These are phyloP conservation scores for Dichetophora obliterata DNA, from an alignment of 2,888 invertebrate species.

Conservation along the genomic window DNA sequence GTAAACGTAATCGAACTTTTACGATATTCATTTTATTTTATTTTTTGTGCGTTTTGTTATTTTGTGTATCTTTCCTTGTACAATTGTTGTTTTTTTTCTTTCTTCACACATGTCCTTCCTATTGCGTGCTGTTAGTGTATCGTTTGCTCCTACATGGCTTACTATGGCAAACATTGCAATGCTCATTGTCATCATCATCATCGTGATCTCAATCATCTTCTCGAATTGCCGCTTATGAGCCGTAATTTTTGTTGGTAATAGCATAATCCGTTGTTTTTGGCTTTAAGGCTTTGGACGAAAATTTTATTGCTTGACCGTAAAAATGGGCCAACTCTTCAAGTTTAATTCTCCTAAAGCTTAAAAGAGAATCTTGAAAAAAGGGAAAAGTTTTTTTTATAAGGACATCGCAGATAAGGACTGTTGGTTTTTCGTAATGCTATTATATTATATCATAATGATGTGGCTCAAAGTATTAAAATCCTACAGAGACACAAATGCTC, in stretches of 20 bases:
- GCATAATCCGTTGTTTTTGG: neutral
- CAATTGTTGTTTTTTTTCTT: neutral
- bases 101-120: neutral
- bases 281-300: too few species aligned
- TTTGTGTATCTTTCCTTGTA: neutral
- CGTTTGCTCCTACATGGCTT: neutral
- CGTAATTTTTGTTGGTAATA: neutral
- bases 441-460: too few species aligned
- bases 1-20: conserved; percentile 37
- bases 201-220: neutral
- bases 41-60: neutral
- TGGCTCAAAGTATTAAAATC: too few species aligned
- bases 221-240: conserved; percentile 29
- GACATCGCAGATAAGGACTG: too few species aligned
- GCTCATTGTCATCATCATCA: conserved; percentile 19
- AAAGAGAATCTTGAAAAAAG: too few species aligned
- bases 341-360: too few species aligned
- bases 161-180: neutral
- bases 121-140: too few species aligned
- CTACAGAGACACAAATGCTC: too few species aligned
- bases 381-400: too few species aligned
- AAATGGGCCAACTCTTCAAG: too few species aligned
- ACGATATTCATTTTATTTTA: conserved; percentile 32
- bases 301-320: too few species aligned
- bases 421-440: too few species aligned